Percentiles rank a stretch among this genome's conserved stretches.
These are phyloP conservation scores for Chelmon rostratus DNA, from an alignment of 2,797 vertebrate species.

Conservation along the genomic window DNA sequence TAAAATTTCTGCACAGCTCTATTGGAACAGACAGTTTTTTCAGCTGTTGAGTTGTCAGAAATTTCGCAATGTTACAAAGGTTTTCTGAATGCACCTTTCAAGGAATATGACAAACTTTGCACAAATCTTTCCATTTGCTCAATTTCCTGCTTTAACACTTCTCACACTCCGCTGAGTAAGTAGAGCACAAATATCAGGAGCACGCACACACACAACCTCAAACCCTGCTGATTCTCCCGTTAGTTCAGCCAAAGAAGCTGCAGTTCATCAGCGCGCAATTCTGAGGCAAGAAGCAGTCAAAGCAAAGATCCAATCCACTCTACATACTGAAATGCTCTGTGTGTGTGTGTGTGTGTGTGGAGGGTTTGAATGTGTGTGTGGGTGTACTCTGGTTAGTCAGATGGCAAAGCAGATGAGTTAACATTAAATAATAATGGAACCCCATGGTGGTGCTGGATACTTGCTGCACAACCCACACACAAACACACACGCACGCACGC, in stretches of 20 bases:
- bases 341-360: background rate
- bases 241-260: slow-evolving; percentile 60
- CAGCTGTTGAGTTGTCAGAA: slow-evolving; percentile 27
- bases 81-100: slow-evolving; percentile 54
- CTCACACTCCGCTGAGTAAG: slow-evolving; percentile 40
- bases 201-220: slow-evolving; percentile 34
- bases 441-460: slow-evolving; percentile 73
- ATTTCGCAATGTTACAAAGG: slow-evolving; percentile 25
- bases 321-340: slow-evolving; percentile 18
- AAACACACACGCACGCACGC: slow-evolving; percentile 22
- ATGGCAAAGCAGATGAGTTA: slow-evolving; percentile 75
- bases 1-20: slow-evolving; percentile 59
- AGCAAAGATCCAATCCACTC: slow-evolving; percentile 40
- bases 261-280: slow-evolving; percentile 30
- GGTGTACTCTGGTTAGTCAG: slow-evolving; percentile 63
- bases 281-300: slow-evolving; percentile 45
- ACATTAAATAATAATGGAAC: slow-evolving; percentile 77
- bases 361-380: slow-evolving; percentile 16
- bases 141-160: slow-evolving; percentile 59
- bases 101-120: slow-evolving; percentile 29
- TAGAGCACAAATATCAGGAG: slow-evolving; percentile 29
- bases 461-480: slow-evolving; percentile 32
- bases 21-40: slow-evolving; percentile 76
- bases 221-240: slow-evolving; percentile 46
- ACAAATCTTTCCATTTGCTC: slow-evolving; percentile 52